A percentile compares a stretch with the other conserved stretches of the same genome.
These are phyloP conservation scores for Drosophila vallismaia DNA, from an alignment of 2,888 invertebrate species.

Conservation along the genomic window DNA sequence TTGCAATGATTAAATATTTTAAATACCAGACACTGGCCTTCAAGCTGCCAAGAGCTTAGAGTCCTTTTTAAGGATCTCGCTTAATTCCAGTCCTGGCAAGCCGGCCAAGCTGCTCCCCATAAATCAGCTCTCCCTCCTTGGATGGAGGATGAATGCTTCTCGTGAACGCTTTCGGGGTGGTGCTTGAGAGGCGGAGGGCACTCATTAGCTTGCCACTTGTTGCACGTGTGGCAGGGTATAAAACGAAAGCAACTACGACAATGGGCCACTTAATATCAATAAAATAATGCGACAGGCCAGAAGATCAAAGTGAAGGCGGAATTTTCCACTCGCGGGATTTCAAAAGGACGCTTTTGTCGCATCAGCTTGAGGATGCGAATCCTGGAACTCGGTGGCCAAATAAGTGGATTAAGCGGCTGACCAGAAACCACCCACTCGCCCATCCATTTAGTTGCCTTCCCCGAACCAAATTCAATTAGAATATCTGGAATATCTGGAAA, in stretches of 20 bases:
- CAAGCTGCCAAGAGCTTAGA: no score
- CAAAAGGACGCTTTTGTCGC: background rate
- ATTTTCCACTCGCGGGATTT: background rate
- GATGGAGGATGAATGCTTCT: background rate
- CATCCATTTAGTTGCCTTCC: background rate
- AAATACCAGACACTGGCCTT: slow-evolving; percentile 11
- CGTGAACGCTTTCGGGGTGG: no score
- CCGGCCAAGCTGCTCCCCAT: background rate
- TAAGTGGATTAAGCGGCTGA: background rate
- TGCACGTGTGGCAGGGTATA: slow-evolving; percentile 30
- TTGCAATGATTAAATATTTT: slow-evolving; percentile 21
- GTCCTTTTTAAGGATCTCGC: background rate
- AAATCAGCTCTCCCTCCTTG: background rate
- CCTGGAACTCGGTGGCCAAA: background rate
- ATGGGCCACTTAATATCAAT: slow-evolving; percentile 29
- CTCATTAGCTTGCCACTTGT: slow-evolving; percentile 58
- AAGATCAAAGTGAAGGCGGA: slow-evolving; percentile 20
- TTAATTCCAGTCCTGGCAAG: background rate
- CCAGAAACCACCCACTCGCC: no score
- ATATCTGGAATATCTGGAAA: background rate
- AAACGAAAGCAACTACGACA: slow-evolving; percentile 1
- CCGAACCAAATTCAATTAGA: slow-evolving; percentile 6
- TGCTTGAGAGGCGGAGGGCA: background rate
- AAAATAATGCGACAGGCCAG: slow-evolving; percentile 26
- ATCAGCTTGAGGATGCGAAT: background rate